Base-by-base conservation (phyloP, 2,888 invertebrate species). In the Heliconius ismenius region DNA sequence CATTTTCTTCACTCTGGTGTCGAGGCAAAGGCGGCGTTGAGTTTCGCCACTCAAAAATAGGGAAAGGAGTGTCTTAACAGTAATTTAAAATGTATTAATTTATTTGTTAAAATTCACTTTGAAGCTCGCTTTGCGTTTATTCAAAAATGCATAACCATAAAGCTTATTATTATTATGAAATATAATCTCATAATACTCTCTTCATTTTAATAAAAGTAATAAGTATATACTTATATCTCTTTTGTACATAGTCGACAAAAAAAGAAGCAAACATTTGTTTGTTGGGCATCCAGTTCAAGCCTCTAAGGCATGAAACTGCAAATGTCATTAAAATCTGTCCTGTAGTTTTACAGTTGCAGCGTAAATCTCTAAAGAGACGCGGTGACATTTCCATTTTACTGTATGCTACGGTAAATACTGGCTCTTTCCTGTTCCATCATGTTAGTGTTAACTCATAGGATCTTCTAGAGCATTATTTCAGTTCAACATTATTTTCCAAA, bases 351-450 rank as follows among this genome's bases (percentile, higher is more conserved):
- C 32, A 36, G 54, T 32, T 24, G 58, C 32, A 54, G n/a, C 54
- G 24, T 24, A 70, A 70, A 70, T 32, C 54, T 70, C 70, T 58
- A 70, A 36, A 70, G 58, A 70, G 54, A 70, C 58, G 58, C n/a
- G 70, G 54, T 70, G 70, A 70, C 70, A 36, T 70, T 70, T 58
- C n/a, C 32, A 58, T 70, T 70, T 70, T 58, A 58, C 36, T 70
- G 24, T 70, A 13, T 58, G 70, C 32, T 70, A 58, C 21, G 7
- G 18, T 58, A 70, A 32, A 67, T 70, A 10, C 13, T 28, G 11
- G 49, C 49, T 69, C 54, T 32, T 43, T 67, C 2, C 24, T 60
- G 62, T 18, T 24, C 6, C 36, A 21, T 58, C 13, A n/a, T 43
- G 24, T 67, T 36, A n/a, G 9, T 15, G 7, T 67, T 9, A 43